phyloP scores from a whole-genome alignment of 2,888 invertebrate genomes.

The Celastrina argiolus region DNA sequence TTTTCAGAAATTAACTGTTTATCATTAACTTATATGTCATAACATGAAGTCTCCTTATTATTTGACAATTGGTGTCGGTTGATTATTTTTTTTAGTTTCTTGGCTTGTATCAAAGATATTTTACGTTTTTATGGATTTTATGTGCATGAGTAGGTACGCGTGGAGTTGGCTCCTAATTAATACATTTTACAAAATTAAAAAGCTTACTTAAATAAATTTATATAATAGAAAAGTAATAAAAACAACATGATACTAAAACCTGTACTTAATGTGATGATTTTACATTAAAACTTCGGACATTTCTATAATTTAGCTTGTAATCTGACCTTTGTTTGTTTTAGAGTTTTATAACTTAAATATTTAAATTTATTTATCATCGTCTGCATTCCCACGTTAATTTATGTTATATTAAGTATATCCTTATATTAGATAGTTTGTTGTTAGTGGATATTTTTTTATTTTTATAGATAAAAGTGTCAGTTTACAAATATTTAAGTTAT shows the following conservation, averaged over 20 bases:
- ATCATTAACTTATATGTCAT: background rate
- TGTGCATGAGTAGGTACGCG: too few species aligned
- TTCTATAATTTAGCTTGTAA: background rate
- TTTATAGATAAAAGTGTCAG: background rate
- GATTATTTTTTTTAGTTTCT: too few species aligned
- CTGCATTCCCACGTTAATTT: background rate
- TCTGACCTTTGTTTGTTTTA: background rate
- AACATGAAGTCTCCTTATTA: background rate
- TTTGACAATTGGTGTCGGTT: too few species aligned
- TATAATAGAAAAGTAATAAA: too few species aligned
- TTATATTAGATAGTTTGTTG: background rate
- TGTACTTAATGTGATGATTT: too few species aligned
- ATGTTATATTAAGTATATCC: background rate
- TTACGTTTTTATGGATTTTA: too few species aligned
- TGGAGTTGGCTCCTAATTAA: too few species aligned
- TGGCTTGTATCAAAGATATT: too few species aligned
- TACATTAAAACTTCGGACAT: background rate
- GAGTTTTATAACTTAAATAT: background rate
- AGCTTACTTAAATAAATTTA: too few species aligned
- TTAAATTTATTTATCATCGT: background rate
- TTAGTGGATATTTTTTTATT: background rate
- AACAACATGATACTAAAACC: background rate
- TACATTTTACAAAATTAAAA: too few species aligned
- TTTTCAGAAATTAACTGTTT: background rate
- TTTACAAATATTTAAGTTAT: background rate